Evolutionary conservation across 2,888 invertebrate genomes (phyloP), one percentile per base, ranked within the genome.

Genomic region (Leptopilina drosophilae): DNA sequence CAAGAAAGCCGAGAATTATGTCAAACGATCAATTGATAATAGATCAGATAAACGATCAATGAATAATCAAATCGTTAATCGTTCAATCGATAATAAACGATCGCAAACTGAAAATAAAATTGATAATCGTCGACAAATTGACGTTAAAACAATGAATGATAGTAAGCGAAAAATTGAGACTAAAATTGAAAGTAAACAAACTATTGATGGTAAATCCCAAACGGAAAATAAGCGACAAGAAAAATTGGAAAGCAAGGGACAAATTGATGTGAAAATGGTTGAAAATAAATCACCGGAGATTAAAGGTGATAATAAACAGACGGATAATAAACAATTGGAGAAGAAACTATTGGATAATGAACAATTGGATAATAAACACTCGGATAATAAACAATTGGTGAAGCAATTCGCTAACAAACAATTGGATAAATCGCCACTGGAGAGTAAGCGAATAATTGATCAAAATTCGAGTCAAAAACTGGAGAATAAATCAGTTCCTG

Each of bases 211-310:
- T 49, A 53, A 69, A 53, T 14, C 62, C 6, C 12, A 3, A 69
- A 8, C 6, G 5, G 67, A 20, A 11, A 26, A 5, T 46, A 46
- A 67, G 15, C 42, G 20, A 46, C n/a, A 11, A 12, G 6, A 11
- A 46, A 49, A 67, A 49, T 9, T 59, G n/a, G 59, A 59, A 15
- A 59, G 7, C 56, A 56, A 56, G n/a, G 14, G 56, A 56, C n/a
- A 12, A 56, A 14, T n/a, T 11, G 56, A 56, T 33, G 56, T 14
- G 56, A 5, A 56, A 56, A 11, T n/a, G 12, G 4, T 49, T 49
- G 59, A 59, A 59, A 59, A 59, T 59, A 59, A 59, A 59, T 59
- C 59, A 59, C 62, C 62, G n/a, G 62, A 62, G 9, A 62, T 1
- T 59, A 59, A n/a, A 59, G n/a, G 14, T 59, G 59, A 59, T 5